Percentiles rank a stretch among this genome's conserved stretches.
These are phyloP conservation scores for Halichondria panicea DNA, from an alignment of 37 sponge, comb jelly and placozoan genomes.

Conservation along the genomic window DNA sequence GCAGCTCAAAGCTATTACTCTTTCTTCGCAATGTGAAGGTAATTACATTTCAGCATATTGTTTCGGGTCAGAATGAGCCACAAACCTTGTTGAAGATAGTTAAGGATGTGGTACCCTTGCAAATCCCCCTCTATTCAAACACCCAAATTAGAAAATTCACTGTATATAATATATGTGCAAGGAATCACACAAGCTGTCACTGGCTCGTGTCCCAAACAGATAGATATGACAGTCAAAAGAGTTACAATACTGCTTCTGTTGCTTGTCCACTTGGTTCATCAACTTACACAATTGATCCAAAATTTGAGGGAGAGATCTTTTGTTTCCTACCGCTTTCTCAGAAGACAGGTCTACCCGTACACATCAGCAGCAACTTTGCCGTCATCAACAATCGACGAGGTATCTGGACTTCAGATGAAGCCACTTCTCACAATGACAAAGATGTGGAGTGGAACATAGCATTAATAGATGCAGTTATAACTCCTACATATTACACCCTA, in stretches of 20 bases:
- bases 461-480: conserved; percentile 35
- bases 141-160: too few relatives aligned
- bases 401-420: conserved; percentile 53
- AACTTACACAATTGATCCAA: neutral
- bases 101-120: neutral
- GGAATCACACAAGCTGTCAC: conserved; percentile 21
- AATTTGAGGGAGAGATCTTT: conserved; percentile 36
- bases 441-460: conserved; percentile 50
- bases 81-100: neutral
- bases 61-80: neutral
- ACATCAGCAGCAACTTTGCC: conserved; percentile 70
- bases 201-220: too few relatives aligned
- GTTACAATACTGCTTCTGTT: too few relatives aligned
- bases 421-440: neutral
- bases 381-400: conserved; percentile 67
- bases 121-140: too few relatives aligned
- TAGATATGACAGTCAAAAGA: too few relatives aligned
- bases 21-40: conserved; percentile 55
- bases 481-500: conserved; percentile 29
- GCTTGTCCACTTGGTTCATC: too few relatives aligned
- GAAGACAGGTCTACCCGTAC: conserved; percentile 71
- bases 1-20: conserved; percentile 40
- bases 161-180: too few relatives aligned
- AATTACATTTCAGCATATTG: conserved; percentile 42
- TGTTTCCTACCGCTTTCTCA: conserved; percentile 50